A percentile compares a stretch with the other conserved stretches of the same genome.
Evolutionary conservation across 1,140 invertebrate genomes (phyloP).

Genomic region (Potamilus streckersoni): DNA sequence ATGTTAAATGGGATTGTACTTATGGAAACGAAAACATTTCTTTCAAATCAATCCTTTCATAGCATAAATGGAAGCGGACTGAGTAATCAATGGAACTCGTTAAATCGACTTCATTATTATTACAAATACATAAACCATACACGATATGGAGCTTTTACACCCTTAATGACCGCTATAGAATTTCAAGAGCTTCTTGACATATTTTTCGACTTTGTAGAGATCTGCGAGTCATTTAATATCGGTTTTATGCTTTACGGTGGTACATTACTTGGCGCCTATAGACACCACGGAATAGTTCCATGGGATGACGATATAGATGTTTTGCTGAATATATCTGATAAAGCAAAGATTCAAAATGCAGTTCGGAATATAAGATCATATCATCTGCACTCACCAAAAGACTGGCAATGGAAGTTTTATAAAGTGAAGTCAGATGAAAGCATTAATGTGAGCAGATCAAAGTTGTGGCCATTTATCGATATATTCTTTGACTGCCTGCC

Average conservation of each 20-base stretch:
- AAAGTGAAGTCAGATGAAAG: neutral
- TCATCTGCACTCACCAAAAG: slow-evolving; percentile 7
- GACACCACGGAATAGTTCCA: slow-evolving; percentile 48
- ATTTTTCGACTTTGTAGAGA: slow-evolving; percentile 18
- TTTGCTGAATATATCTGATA: slow-evolving; percentile 33
- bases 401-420: slow-evolving; percentile 35
- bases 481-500: slow-evolving; percentile 58
- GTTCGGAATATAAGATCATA: slow-evolving; percentile 14
- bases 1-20: too few relatives aligned
- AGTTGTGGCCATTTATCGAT: slow-evolving; percentile 59
- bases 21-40: too few relatives aligned
- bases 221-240: slow-evolving; percentile 18
- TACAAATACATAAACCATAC: slow-evolving; percentile 1
- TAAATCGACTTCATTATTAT: too few relatives aligned
- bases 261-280: slow-evolving; percentile 42
- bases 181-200: slow-evolving; percentile 11
- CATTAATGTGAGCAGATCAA: neutral
- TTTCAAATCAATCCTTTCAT: too few relatives aligned
- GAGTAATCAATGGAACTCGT: too few relatives aligned
- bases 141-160: slow-evolving; percentile 18
- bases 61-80: too few relatives aligned
- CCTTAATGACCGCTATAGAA: neutral
- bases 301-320: slow-evolving; percentile 56
- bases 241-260: slow-evolving; percentile 43
- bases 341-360: neutral